Conservation (phyloP, 2,888 invertebrate species). For the Lydus trimaculatus region DNA sequence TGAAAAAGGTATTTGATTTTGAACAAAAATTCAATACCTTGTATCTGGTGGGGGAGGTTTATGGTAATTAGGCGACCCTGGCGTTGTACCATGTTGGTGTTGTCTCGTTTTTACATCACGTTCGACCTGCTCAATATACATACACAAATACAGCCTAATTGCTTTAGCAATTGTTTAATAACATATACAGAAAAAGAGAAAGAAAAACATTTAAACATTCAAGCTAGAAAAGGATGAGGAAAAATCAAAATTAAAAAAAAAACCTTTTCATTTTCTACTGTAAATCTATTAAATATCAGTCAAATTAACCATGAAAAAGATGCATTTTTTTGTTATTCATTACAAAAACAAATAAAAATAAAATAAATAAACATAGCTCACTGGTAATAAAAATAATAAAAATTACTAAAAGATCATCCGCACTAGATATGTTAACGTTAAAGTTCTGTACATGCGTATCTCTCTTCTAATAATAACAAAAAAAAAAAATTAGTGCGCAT, state of each 20-base stretch:
- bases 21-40: slow-evolving; percentile 42
- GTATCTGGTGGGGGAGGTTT: slow-evolving; percentile 55
- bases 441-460: no score
- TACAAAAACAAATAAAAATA: no score
- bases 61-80: slow-evolving; percentile 51
- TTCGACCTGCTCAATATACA: slow-evolving; percentile 56
- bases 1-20: neutral
- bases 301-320: neutral
- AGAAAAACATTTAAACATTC: neutral
- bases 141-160: slow-evolving; percentile 28
- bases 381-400: neutral
- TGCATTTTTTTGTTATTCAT: no score
- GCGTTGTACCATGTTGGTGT: slow-evolving; percentile 40
- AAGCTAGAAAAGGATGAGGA: neutral
- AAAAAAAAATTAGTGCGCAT: neutral
- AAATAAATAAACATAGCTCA: no score
- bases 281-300: neutral
- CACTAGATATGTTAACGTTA: neutral
- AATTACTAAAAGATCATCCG: neutral
- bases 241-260: neutral
- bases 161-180: slow-evolving; percentile 6
- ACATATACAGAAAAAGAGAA: neutral
- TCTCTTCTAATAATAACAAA: no score
- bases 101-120: slow-evolving; percentile 46
- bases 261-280: neutral